phyloP scores from a whole-genome alignment of 2,888 invertebrate genomes.

The Drosophila peninsularis region DNA sequence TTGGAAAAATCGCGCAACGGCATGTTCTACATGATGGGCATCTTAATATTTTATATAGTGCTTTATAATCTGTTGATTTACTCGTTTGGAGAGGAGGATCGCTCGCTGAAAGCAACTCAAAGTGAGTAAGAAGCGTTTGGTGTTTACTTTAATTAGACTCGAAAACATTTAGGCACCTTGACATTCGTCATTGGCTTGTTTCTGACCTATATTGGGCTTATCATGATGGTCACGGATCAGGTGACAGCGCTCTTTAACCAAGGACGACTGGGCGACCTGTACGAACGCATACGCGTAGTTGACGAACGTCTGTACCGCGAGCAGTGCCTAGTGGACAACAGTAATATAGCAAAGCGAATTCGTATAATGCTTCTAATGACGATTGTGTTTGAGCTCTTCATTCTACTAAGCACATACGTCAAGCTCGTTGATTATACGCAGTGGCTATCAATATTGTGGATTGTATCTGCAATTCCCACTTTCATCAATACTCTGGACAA shows the following conservation, averaged over 20 bases:
- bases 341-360: slow-evolving; percentile 69
- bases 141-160: background rate
- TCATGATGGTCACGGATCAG: slow-evolving; percentile 84
- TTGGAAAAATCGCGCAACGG: slow-evolving; percentile 81
- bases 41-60: slow-evolving; percentile 64
- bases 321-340: slow-evolving; percentile 78
- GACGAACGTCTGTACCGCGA: slow-evolving; percentile 82
- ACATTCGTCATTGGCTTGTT: slow-evolving; percentile 84
- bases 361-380: slow-evolving; percentile 74
- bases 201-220: slow-evolving; percentile 83
- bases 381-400: slow-evolving; percentile 74
- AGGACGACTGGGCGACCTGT: slow-evolving; percentile 74
- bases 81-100: slow-evolving; percentile 79
- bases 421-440: slow-evolving; percentile 75
- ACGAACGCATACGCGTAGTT: slow-evolving; percentile 81
- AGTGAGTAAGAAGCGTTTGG: slow-evolving; percentile 70
- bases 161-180: slow-evolving; percentile 75
- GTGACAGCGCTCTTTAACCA: slow-evolving; percentile 82
- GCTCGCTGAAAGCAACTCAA: slow-evolving; percentile 75
- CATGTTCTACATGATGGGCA: slow-evolving; percentile 68
- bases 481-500: slow-evolving; percentile 83
- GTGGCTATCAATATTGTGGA: slow-evolving; percentile 77
- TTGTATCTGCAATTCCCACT: slow-evolving; percentile 81
- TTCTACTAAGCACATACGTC: slow-evolving; percentile 74
- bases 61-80: slow-evolving; percentile 81